Evolutionary conservation across 2,113 vertebrate genomes (phyloP), one percentile per base, ranked within the genome.

Genomic region (Herpetotheres cachinnans): DNA sequence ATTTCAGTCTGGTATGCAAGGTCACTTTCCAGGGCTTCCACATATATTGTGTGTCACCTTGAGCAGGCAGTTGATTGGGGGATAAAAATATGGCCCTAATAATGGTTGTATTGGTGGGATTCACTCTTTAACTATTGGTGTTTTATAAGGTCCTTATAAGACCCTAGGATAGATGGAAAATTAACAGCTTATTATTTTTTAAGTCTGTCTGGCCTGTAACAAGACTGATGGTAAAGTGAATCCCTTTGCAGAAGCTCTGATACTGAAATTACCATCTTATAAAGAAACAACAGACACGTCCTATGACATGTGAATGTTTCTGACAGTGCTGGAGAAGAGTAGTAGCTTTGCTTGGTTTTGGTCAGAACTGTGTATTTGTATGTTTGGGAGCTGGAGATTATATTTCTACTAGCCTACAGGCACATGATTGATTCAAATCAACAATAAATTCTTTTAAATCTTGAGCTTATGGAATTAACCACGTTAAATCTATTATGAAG

Each of bases 401-500:
- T 30, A 21, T 91, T 93, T 91, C 55, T 67, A 2, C 49, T n/a
- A 42, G 79, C 49, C 38, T 88, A 6, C 20, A 7, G 72, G 69
- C 96, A 94, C 85, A 42, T 97, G 97, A 93, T 90, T 56, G 50
- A 79, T 78, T 78, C 93, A 69, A 79, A 78, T 58, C 70, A 95
- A 34, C 90, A 94, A 30, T 52, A 77, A 96, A 72, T 91, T 90
- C 95, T 93, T 95, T 93, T 73, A 70, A 80, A 67, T 82, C 96
- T 82, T 54, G 50, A 86, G 96, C 95, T 95, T 67, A n/a, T 58
- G 46, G 90, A 97, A 93, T 96, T 96, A 96, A 40, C 55, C 61
- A 73, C 54, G 7, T 95, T 94, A 96, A 94, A 88, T 86, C 96
- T 88, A 34, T 83, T 93, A 74, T 13, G 59, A 89, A 82, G 89